A percentile compares a stretch with the other conserved stretches of the same genome.
Evolutionary conservation across 2,797 vertebrate species (phyloP).

Genomic region (Ctenochaetus hawaiiensis): DNA sequence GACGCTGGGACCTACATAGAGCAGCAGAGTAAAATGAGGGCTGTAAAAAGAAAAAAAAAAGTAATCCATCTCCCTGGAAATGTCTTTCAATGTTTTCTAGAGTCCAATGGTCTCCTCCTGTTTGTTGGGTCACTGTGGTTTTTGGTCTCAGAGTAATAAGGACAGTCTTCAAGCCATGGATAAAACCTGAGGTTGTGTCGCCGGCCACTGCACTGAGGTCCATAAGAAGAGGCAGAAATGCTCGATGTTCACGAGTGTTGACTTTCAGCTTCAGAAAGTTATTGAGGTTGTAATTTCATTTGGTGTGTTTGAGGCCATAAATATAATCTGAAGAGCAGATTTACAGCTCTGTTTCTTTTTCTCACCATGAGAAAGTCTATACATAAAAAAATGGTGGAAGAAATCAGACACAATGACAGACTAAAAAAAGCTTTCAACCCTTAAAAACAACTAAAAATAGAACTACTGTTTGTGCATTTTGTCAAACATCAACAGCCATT

Average conservation of each 20-base stretch:
- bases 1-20: background rate
- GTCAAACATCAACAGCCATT: constrained; percentile 10
- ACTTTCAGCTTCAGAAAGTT: constrained; percentile 12
- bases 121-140: constrained; percentile 14
- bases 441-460: background rate
- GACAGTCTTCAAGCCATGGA: constrained; percentile 41
- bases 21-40: background rate
- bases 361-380: background rate
- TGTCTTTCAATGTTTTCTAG: constrained; percentile 1
- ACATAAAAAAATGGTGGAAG: background rate
- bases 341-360: background rate
- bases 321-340: background rate
- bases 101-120: background rate
- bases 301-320: constrained; percentile 27
- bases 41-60: background rate
- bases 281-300: constrained; percentile 10
- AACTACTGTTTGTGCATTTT: constrained; percentile 14
- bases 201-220: constrained; percentile 3
- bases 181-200: constrained; percentile 55
- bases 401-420: background rate
- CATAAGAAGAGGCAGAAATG: constrained; percentile 19
- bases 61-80: constrained; percentile 20
- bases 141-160: constrained; percentile 66
- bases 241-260: background rate
- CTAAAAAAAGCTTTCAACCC: background rate